Percentiles rank a stretch among this genome's conserved stretches.
Evolutionary conservation across 2,888 invertebrate species (phyloP).

Genomic region (Trissolcus japonicus): DNA sequence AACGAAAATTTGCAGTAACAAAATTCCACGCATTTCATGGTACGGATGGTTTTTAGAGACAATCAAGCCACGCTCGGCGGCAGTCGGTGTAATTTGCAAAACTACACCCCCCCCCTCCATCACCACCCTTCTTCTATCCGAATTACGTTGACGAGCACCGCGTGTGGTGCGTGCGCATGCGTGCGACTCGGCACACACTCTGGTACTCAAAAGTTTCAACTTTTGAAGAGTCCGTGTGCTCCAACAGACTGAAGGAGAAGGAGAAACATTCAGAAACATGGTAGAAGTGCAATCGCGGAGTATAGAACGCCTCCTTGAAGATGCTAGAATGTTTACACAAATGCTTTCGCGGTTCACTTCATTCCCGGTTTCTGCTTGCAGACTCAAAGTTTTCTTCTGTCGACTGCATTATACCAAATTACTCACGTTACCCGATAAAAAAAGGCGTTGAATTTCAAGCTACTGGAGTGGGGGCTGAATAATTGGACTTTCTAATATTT

Average conservation of each 20-base stretch:
- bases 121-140: too few species aligned
- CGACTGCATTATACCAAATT: slow-evolving; percentile 49
- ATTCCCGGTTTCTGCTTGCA: slow-evolving; percentile 13
- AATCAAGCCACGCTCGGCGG: slow-evolving; percentile 58
- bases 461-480: too few species aligned
- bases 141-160: slow-evolving; percentile 7
- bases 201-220: slow-evolving; percentile 24
- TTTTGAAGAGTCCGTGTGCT: slow-evolving; percentile 17
- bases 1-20: slow-evolving; percentile 42
- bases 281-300: slow-evolving; percentile 45
- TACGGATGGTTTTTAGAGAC: slow-evolving; percentile 59
- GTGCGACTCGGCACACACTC: slow-evolving; percentile 39
- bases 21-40: slow-evolving; percentile 56
- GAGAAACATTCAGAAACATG: slow-evolving; percentile 48
- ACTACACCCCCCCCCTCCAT: slow-evolving; percentile 14
- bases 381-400: slow-evolving; percentile 44
- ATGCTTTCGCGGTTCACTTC: slow-evolving; percentile 60
- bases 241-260: slow-evolving; percentile 30
- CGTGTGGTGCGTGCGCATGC: slow-evolving; percentile 24
- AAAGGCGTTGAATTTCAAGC: slow-evolving; percentile 21
- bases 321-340: slow-evolving; percentile 61
- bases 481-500: too few species aligned
- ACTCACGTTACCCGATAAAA: slow-evolving; percentile 34
- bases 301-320: slow-evolving; percentile 52
- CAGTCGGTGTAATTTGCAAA: slow-evolving; percentile 50